Evolutionary conservation across 1,140 invertebrate species (phyloP).

Genomic region (Capitella teleta): DNA sequence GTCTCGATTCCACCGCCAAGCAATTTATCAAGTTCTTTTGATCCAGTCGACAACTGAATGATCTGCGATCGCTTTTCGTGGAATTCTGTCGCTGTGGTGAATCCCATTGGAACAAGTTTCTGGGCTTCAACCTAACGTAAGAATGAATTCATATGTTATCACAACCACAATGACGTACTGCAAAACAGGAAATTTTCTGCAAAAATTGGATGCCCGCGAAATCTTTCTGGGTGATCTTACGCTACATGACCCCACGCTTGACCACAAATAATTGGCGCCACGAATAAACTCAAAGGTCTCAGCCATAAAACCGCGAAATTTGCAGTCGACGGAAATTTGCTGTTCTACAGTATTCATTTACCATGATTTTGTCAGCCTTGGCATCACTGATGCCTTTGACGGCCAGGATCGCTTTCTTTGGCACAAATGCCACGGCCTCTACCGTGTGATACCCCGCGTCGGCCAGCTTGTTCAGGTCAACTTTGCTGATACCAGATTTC

Average conservation of each 20-base stretch:
- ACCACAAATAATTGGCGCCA: too few species aligned
- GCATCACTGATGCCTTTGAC: constrained; percentile 96
- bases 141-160: too few species aligned
- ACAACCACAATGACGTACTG: too few species aligned
- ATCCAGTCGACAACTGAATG: constrained; percentile 71
- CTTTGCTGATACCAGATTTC: constrained; percentile 63
- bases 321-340: neutral
- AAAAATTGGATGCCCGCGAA: too few species aligned
- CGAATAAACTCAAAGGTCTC: too few species aligned
- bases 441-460: constrained; percentile 90
- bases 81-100: constrained; percentile 92
- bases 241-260: too few species aligned
- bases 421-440: constrained; percentile 86
- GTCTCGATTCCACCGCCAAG: constrained; percentile 84
- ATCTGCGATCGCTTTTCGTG: constrained; percentile 70
- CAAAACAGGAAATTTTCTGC: too few species aligned
- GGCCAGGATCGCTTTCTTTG: constrained; percentile 74
- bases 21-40: constrained; percentile 55
- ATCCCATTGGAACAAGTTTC: constrained; percentile 93
- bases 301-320: neutral
- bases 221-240: too few species aligned
- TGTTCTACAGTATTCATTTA: constrained; percentile 31
- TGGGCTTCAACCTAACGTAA: constrained; percentile 71
- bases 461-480: constrained; percentile 86
- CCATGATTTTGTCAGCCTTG: constrained; percentile 91